Evolutionary conservation across 2,797 vertebrate genomes (phyloP), one percentile per base, ranked within the genome.

Genomic region (Melanotaenia nigrans): DNA sequence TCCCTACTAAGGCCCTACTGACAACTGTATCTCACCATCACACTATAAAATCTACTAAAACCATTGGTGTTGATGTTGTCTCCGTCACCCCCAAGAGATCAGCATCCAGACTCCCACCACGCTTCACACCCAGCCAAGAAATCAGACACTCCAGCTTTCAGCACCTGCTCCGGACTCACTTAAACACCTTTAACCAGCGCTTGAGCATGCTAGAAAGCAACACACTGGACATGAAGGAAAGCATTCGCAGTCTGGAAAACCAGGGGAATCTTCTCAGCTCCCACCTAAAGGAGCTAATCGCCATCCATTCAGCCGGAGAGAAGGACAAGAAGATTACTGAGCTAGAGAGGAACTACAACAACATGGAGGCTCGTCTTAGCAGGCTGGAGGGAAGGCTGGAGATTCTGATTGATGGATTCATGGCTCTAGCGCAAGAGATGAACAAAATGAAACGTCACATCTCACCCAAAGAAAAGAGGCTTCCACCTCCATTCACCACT

Each of bases 381-480:
- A 77, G 79, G 14, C 82, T 95, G 5, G 92, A 95, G 72, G 85
- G 89, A 9, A 72, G 92, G 64, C 72, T 95, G 65, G 93, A 95
- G 79, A 93, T 94, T 73, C 82, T 95, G 10, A 94, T 95, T 1
- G 93, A 95, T 12, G 92, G 93, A 30, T 94, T 95, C 74, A 93
- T 93, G 0, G 89, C 85, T 0, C 58, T 95, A 47, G 94, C 90
- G n/a, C 91, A 93, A 87, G 92, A 95, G 70, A 89, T 94, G 73
- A 92, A 93, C 79, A 94, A 90, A 77, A 80, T 95, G 53, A 95
- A 94, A 73, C 90, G 85, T 12, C 88, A 92, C 10, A 58, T 59
- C 5, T 85, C 86, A n/a, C 84, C 53, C 2, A 70, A 79, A 47
- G 85, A 92, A 56, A 84, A 61, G 24, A 73, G 56, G 65, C 58